Evolutionary conservation across 2,888 invertebrate genomes (phyloP), one percentile per base, ranked within the genome.

Genomic region (Formica aserva): DNA sequence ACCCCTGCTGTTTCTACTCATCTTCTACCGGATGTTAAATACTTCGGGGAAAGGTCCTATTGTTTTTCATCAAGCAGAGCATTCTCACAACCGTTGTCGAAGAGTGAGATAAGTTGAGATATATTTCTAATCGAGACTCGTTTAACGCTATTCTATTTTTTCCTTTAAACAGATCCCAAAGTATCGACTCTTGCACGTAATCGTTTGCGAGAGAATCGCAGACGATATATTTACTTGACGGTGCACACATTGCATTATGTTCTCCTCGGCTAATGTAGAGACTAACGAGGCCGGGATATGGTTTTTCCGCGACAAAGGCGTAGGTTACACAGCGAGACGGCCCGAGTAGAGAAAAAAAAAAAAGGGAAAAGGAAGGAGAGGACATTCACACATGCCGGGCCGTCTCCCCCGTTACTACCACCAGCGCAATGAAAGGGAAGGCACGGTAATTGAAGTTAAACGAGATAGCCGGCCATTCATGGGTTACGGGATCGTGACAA

Each of bases 391-490:
- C 32, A 60, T 48, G 52, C n/a, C 48, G 48, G 62, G 84, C 83
- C 78, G 75, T 87, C 80, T 71, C 80, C 45, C 48, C 41, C 35
- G 81, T 41, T 63, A 81, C 81, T 83, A 72, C 86, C 77, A 82
- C 87, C 85, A 66, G 87, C 85, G 87, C 88, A 87, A 90, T 92
- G 90, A 92, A 92, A 92, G 90, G 91, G 89, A 92, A 90, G 91
- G 84, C 85, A 91, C 78, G 92, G 91, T 92, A 92, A 92, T 92
- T 92, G 92, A 92, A 92, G 92, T 92, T 92, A 92, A 92, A 92
- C 92, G 92, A 92, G 92, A 92, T 92, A 92, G 91, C 92, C 90
- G 82, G 78, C 92, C 92, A 92, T 92, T 92, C 92, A 92, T 87
- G 90, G 87, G 83, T 86, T 88, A 88, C 89, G 88, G 87, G 89